phyloP scores from a whole-genome alignment of 2,797 vertebrate species.

The Karalla daura region DNA sequence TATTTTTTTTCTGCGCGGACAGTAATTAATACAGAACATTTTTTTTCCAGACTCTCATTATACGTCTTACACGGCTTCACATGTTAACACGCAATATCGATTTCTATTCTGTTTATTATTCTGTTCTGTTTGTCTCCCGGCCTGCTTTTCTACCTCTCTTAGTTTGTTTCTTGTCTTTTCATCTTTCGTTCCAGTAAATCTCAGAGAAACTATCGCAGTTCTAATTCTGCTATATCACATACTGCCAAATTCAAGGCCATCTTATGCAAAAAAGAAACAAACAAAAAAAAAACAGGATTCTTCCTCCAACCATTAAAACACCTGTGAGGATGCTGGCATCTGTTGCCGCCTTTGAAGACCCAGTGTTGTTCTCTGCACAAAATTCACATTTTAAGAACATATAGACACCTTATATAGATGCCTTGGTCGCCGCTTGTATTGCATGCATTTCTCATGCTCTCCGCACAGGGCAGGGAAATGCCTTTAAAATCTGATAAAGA shows the following conservation, averaged over 20 bases:
- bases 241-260: neutral
- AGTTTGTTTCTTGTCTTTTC: neutral
- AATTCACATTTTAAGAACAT: neutral
- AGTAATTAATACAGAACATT: conserved; percentile 74
- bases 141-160: neutral
- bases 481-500: neutral
- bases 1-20: conserved; percentile 69
- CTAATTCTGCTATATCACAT: neutral
- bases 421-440: neutral
- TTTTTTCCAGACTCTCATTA: conserved; percentile 58
- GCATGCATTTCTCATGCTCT: neutral
- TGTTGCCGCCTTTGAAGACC: neutral
- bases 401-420: too few species aligned
- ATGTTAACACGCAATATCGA: conserved; percentile 36
- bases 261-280: neutral
- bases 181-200: neutral
- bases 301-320: neutral
- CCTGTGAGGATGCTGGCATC: neutral
- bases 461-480: neutral
- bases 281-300: neutral
- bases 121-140: neutral
- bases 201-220: neutral
- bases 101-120: conserved; percentile 40
- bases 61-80: conserved; percentile 30
- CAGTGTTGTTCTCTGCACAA: neutral